phyloP scores from a whole-genome alignment of 2,888 invertebrate genomes.

The Ennomos quercinarius region DNA sequence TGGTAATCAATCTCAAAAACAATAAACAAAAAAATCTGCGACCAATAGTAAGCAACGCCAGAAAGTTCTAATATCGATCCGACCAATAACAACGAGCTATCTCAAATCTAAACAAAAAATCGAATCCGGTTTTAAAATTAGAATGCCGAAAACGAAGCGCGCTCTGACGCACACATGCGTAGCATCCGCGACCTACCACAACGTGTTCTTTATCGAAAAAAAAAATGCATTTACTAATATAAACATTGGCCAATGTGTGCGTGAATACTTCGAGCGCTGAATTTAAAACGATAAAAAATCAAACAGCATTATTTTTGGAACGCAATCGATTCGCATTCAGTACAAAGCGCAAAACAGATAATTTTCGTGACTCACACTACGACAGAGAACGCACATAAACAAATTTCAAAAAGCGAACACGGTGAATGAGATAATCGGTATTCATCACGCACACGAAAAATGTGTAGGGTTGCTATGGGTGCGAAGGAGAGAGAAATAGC shows the following conservation, averaged over 20 bases:
- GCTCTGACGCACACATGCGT: slow-evolving; percentile 51
- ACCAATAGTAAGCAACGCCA: slow-evolving; percentile 33
- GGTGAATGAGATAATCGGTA: slow-evolving; percentile 79
- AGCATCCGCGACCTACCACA: slow-evolving; percentile 72
- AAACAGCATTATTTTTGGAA: slow-evolving; percentile 66
- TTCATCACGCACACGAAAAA: slow-evolving; percentile 80
- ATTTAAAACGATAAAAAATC: slow-evolving; percentile 69
- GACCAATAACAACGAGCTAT: slow-evolving; percentile 47
- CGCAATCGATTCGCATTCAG: slow-evolving; percentile 66
- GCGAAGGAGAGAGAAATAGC: slow-evolving; percentile 63
- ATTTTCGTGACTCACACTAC: slow-evolving; percentile 73
- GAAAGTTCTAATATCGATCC: slow-evolving; percentile 29
- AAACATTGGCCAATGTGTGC: slow-evolving; percentile 23
- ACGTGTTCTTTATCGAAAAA: slow-evolving; percentile 48
- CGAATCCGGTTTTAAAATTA: slow-evolving; percentile 64
- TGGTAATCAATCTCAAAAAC: slow-evolving; percentile 1
- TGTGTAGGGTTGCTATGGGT: slow-evolving; percentile 60
- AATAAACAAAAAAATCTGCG: slow-evolving; percentile 5
- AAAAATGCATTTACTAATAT: slow-evolving; percentile 31
- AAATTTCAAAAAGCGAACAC: slow-evolving; percentile 73
- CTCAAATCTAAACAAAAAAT: slow-evolving; percentile 49
- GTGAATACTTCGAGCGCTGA: slow-evolving; percentile 45
- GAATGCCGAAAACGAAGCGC: slow-evolving; percentile 71
- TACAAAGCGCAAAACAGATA: slow-evolving; percentile 66
- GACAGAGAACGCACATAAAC: slow-evolving; percentile 60